Percentiles rank a stretch among this genome's conserved stretches.
Conservation (phyloP, 2,113 vertebrate genomes). For the Thamnophis sirtalis region DNA sequence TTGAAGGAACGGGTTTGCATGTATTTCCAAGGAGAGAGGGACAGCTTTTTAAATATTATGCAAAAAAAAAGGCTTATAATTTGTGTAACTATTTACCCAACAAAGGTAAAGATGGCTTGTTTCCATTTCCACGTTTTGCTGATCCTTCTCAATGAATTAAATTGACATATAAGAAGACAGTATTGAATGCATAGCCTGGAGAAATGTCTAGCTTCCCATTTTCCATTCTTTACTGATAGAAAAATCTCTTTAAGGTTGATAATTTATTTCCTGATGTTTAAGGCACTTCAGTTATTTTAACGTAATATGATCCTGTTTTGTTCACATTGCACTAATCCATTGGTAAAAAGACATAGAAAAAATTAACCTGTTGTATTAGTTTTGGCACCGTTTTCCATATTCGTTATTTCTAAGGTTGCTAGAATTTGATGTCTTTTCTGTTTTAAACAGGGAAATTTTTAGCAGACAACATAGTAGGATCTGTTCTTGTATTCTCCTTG, state of each 20-base stretch:
- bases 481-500: constrained; percentile 96
- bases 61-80: background rate
- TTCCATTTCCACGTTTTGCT: background rate
- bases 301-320: background rate
- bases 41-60: background rate
- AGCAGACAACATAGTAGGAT: constrained; percentile 97
- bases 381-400: background rate
- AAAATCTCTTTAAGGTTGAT: background rate
- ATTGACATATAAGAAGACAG: background rate
- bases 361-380: background rate
- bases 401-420: background rate
- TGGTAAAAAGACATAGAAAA: background rate
- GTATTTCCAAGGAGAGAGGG: background rate
- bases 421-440: background rate
- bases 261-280: background rate
- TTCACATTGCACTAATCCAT: background rate
- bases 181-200: background rate
- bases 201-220: background rate
- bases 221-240: background rate
- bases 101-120: background rate
- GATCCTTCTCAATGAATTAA: background rate
- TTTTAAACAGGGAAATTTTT: constrained; percentile 87
- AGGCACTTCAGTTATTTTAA: background rate
- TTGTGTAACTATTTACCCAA: background rate
- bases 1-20: background rate